These are phyloP conservation scores for Sebastes paucispinis DNA, from an alignment of 2,797 vertebrate species.

Conservation along the genomic window DNA sequence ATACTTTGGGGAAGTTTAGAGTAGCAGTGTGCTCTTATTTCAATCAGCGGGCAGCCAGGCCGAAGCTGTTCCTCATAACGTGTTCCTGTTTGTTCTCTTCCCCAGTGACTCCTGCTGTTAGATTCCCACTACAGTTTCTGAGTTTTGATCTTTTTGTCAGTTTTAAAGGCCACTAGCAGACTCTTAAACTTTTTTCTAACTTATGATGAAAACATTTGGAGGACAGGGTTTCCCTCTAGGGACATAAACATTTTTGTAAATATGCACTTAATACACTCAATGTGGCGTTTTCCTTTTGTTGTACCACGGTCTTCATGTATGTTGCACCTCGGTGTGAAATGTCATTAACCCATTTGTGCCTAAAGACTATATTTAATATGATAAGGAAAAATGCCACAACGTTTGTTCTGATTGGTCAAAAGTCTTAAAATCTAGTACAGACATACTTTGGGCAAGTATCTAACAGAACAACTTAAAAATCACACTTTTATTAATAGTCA, in stretches of 20 bases:
- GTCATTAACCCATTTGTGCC: not conserved
- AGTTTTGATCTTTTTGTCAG: not conserved
- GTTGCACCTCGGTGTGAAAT: not conserved
- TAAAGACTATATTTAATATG: too few relatives aligned
- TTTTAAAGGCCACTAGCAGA: not conserved
- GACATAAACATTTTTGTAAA: not conserved
- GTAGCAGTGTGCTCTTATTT: not conserved
- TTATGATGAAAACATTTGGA: not conserved
- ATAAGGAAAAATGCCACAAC: too few relatives aligned
- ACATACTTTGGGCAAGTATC: too few relatives aligned
- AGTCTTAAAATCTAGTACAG: too few relatives aligned
- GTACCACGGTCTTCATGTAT: not conserved
- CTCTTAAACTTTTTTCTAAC: not conserved
- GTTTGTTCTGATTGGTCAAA: too few relatives aligned
- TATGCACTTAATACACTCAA: not conserved
- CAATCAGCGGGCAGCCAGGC: not conserved
- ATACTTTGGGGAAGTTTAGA: not conserved
- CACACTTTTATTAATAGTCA: too few relatives aligned
- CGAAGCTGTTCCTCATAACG: not conserved
- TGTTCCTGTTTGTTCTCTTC: not conserved
- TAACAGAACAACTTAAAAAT: too few relatives aligned
- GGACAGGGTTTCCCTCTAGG: not conserved
- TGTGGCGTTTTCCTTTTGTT: not conserved
- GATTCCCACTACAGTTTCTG: not conserved
- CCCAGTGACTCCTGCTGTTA: not conserved